phyloP scores from a whole-genome alignment of 2,888 invertebrate species.

The Aplocera efformata region DNA sequence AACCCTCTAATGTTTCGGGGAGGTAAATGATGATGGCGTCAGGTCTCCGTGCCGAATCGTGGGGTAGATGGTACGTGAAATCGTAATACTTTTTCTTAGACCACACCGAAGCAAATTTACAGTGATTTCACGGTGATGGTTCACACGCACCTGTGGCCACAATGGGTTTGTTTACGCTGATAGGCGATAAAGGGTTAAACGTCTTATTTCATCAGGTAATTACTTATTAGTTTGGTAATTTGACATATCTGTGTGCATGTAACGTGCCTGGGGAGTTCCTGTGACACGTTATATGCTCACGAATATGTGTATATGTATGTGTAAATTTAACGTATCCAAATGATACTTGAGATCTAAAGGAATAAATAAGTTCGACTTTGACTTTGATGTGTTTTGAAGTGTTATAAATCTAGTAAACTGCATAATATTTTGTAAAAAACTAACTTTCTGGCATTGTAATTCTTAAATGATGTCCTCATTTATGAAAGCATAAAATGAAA shows the following conservation, averaged over 20 bases:
- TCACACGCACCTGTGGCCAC: slow-evolving; percentile 69
- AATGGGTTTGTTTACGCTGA: slow-evolving; percentile 54
- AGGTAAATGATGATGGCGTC: slow-evolving; percentile 63
- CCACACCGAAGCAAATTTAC: slow-evolving; percentile 76
- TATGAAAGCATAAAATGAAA: too few species aligned
- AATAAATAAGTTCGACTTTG: too few species aligned
- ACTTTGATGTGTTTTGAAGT: background rate
- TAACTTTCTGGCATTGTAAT: too few species aligned
- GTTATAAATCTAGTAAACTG: background rate
- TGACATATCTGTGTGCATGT: too few species aligned
- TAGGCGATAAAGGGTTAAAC: slow-evolving; percentile 40
- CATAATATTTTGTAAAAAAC: too few species aligned
- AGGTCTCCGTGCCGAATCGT: slow-evolving; percentile 67
- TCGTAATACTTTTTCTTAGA: slow-evolving; percentile 65
- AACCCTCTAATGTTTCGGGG: slow-evolving; percentile 28
- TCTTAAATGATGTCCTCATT: too few species aligned
- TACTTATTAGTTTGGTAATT: slow-evolving; percentile 9
- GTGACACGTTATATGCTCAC: too few species aligned
- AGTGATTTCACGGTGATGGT: slow-evolving; percentile 73
- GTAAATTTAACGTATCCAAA: too few species aligned
- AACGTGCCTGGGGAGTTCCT: too few species aligned
- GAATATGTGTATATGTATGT: too few species aligned
- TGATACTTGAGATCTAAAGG: too few species aligned
- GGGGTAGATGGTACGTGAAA: slow-evolving; percentile 74
- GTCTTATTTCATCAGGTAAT: slow-evolving; percentile 27